Evolutionary conservation across 2,113 vertebrate genomes (phyloP).

Genomic region (Grammatotria lemairii): DNA sequence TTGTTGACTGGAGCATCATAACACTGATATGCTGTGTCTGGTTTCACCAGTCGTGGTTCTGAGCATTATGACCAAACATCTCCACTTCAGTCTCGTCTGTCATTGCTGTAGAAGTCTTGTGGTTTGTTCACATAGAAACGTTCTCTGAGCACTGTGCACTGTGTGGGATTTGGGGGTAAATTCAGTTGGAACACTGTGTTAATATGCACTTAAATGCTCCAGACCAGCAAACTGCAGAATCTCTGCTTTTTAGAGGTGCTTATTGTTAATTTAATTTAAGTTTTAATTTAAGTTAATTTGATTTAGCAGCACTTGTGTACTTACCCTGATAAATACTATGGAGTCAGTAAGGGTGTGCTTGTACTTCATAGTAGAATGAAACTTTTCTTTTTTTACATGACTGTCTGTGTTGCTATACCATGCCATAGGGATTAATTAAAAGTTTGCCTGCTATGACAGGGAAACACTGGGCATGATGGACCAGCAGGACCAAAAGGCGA

Average conservation of each 20-base stretch:
- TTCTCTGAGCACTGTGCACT: not conserved
- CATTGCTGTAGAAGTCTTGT: not conserved
- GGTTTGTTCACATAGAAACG: not conserved
- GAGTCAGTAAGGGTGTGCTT: not conserved
- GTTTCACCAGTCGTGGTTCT: not conserved
- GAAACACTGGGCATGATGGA: slow-evolving; percentile 38
- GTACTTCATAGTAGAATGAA: not conserved
- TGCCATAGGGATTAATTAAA: not conserved
- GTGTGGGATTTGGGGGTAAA: not conserved
- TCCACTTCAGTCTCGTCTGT: not conserved
- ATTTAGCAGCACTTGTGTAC: not conserved
- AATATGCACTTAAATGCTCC: not conserved
- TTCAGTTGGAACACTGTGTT: not conserved
- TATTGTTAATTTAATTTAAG: not conserved
- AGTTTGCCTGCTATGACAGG: slow-evolving; percentile 38
- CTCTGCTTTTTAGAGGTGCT: not conserved
- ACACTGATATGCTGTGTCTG: not conserved
- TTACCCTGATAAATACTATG: not conserved
- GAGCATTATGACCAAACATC: not conserved
- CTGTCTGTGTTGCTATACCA: not conserved
- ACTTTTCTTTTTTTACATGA: not conserved
- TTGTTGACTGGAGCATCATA: not conserved
- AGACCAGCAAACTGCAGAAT: not conserved
- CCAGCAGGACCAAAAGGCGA: slow-evolving; percentile 33
- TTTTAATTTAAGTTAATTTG: not conserved